phyloP scores from a whole-genome alignment of 2,888 invertebrate genomes.

The Meteorus colon region DNA sequence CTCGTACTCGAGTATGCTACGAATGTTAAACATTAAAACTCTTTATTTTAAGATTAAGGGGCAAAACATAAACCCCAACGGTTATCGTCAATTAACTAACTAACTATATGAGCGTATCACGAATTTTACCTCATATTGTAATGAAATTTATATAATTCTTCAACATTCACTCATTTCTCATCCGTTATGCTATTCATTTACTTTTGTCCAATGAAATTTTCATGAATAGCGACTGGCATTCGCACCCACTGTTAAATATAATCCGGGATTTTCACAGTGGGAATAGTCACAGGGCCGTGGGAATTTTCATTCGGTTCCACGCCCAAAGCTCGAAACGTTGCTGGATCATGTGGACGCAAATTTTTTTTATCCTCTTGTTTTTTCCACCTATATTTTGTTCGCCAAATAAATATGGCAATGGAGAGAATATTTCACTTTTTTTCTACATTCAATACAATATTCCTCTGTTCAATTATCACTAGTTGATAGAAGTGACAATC shows the following conservation, averaged over 20 bases:
- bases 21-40: slow-evolving; percentile 63
- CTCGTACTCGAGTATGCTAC: slow-evolving; percentile 50
- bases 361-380: background rate
- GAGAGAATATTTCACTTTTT: background rate
- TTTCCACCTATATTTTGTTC: background rate
- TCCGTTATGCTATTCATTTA: background rate
- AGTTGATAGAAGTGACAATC: background rate
- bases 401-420: background rate
- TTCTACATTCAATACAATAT: background rate
- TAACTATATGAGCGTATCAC: slow-evolving; percentile 4
- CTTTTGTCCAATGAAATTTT: slow-evolving; percentile 3
- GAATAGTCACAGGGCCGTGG: slow-evolving; percentile 19
- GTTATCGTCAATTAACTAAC: slow-evolving; percentile 15
- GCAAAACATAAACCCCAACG: slow-evolving; percentile 2
- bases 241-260: slow-evolving; percentile 25
- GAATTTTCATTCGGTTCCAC: slow-evolving; percentile 17
- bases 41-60: slow-evolving; percentile 52
- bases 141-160: background rate
- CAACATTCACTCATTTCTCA: slow-evolving; percentile 8
- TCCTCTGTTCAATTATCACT: background rate
- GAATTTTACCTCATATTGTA: background rate
- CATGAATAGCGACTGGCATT: slow-evolving; percentile 15
- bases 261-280: slow-evolving; percentile 36
- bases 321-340: slow-evolving; percentile 3
- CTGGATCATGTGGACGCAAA: slow-evolving; percentile 8